A percentile compares a stretch with the other conserved stretches of the same genome.
phyloP scores from a whole-genome alignment of 1,140 invertebrate genomes.

The Caenorhabditis remanei region DNA sequence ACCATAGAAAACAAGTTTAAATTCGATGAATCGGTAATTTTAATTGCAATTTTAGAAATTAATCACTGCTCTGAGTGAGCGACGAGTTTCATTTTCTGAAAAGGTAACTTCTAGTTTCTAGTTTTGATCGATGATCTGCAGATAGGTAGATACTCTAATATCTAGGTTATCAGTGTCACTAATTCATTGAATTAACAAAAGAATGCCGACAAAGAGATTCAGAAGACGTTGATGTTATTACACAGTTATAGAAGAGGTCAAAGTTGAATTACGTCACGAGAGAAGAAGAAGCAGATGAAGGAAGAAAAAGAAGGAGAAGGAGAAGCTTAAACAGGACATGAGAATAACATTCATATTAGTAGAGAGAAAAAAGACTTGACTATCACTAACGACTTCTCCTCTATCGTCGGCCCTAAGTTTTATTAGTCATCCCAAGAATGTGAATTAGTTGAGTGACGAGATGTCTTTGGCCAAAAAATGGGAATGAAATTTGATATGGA shows the following conservation, averaged over 20 bases:
- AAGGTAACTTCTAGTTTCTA: neutral
- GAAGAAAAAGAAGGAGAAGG: neutral
- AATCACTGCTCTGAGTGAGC: neutral
- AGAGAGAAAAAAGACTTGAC: neutral
- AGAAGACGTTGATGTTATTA: slow-evolving; percentile 6
- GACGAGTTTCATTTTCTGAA: neutral
- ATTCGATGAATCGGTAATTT: neutral
- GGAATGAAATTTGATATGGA: slow-evolving; percentile 14
- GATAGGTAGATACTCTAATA: neutral
- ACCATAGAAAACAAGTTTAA: slow-evolving; percentile 11
- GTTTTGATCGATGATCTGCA: neutral
- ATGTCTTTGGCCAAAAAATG: neutral
- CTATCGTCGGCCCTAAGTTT: neutral
- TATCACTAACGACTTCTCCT: slow-evolving; percentile 7
- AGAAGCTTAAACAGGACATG: slow-evolving; percentile 47
- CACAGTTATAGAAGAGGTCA: slow-evolving; percentile 41
- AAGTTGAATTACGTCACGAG: slow-evolving; percentile 55
- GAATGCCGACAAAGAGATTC: slow-evolving; percentile 38
- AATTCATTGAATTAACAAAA: slow-evolving; percentile 24
- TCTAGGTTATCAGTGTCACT: slow-evolving; percentile 40
- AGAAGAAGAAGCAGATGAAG: slow-evolving; percentile 12
- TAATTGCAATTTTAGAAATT: neutral
- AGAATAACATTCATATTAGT: slow-evolving; percentile 18
- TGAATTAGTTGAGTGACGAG: slow-evolving; percentile 17
- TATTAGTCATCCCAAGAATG: slow-evolving; percentile 24